phyloP scores from a whole-genome alignment of 92 coral and sea anemone genomes.

The Porites lobata region DNA sequence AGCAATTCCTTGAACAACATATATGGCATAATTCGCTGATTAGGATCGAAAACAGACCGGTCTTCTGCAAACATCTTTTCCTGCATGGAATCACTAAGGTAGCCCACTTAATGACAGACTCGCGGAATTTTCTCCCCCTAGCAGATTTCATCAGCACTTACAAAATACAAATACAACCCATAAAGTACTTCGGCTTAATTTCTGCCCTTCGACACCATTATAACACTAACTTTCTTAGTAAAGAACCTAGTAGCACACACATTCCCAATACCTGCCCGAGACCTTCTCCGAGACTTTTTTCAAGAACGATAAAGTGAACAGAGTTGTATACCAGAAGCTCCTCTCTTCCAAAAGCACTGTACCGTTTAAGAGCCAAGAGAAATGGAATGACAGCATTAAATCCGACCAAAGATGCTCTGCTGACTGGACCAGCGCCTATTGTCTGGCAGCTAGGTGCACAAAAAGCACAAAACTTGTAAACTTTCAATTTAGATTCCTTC shows the following conservation, averaged over 20 bases:
- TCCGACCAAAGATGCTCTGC: not conserved
- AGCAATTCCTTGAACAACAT: not conserved
- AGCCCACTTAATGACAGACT: not conserved
- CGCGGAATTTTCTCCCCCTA: not conserved
- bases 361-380: not conserved
- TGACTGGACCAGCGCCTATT: slow-evolving; percentile 7
- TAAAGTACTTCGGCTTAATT: not conserved
- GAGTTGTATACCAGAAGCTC: not conserved
- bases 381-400: not conserved
- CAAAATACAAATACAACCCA: not conserved
- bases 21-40: not conserved
- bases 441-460: not conserved
- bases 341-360: too few species aligned
- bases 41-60: not conserved
- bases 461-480: not conserved
- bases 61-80: not conserved
- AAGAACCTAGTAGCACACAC: not conserved
- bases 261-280: not conserved
- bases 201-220: slow-evolving; percentile 4
- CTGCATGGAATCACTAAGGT: not conserved
- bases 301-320: not conserved
- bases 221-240: not conserved
- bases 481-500: not conserved
- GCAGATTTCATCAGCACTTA: not conserved
- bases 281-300: not conserved